Evolutionary conservation across 2,113 vertebrate species (phyloP).

Genomic region (Anoura caudifer): DNA sequence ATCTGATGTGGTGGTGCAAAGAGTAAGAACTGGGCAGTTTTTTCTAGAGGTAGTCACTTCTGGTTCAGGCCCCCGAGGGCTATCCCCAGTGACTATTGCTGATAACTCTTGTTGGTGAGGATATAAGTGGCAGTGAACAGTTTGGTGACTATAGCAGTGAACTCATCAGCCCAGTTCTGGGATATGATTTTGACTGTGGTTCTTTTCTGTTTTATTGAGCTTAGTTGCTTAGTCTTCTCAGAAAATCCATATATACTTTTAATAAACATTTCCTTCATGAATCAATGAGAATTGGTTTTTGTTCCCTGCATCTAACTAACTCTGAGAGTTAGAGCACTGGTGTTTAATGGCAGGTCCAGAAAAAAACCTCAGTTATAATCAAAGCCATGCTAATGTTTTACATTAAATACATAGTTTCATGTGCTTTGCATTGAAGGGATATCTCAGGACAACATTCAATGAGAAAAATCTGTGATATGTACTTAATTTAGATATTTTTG

Average conservation of each 20-base stretch:
- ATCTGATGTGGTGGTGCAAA: not conserved
- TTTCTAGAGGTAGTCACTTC: not conserved
- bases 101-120: not conserved
- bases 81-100: not conserved
- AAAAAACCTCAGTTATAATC: not conserved
- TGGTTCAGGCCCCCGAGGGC: not conserved
- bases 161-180: not conserved
- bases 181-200: not conserved
- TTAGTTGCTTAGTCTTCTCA: not conserved
- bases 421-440: not conserved
- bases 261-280: not conserved
- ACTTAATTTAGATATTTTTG: constrained; percentile 11
- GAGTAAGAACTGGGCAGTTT: not conserved
- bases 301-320: not conserved
- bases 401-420: not conserved
- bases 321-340: not conserved
- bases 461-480: not conserved
- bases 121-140: not conserved
- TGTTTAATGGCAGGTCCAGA: not conserved
- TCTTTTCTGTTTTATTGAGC: not conserved
- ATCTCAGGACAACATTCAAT: not conserved
- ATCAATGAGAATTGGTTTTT: not conserved
- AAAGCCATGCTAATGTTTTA: not conserved
- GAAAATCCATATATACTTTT: not conserved
- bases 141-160: not conserved